phyloP scores from a whole-genome alignment of 2,888 invertebrate species.

The Dusona sp. region DNA sequence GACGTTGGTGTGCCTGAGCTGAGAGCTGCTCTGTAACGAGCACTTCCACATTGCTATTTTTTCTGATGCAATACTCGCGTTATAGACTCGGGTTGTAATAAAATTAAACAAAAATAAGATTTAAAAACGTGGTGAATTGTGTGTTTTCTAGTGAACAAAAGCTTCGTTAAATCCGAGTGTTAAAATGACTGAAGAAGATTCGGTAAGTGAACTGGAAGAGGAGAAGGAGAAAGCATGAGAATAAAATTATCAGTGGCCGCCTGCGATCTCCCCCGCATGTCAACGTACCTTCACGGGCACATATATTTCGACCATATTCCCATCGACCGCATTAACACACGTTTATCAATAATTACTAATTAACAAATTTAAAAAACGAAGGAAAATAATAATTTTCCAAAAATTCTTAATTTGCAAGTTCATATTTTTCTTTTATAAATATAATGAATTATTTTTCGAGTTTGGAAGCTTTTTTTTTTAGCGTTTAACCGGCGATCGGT shows the following conservation, averaged over 20 bases:
- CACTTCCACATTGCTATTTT: constrained; percentile 68
- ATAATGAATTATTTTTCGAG: background rate
- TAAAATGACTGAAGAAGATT: constrained; percentile 86
- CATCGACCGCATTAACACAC: background rate
- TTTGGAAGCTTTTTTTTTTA: background rate
- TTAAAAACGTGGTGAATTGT: constrained; percentile 39
- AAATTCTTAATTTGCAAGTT: background rate
- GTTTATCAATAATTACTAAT: background rate
- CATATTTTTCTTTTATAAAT: background rate
- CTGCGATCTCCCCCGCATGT: constrained; percentile 52
- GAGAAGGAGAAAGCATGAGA: background rate
- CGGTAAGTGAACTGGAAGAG: constrained; percentile 83
- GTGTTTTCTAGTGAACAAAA: constrained; percentile 50
- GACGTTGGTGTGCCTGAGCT: constrained; percentile 29
- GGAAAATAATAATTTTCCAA: background rate
- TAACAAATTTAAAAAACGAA: background rate
- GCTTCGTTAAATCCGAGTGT: constrained; percentile 18
- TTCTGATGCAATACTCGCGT: constrained; percentile 67
- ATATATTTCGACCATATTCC: constrained; percentile 43
- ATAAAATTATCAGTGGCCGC: constrained; percentile 38
- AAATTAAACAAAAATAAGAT: constrained; percentile 46
- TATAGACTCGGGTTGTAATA: constrained; percentile 35
- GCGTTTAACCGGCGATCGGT: background rate
- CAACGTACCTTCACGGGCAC: constrained; percentile 56
- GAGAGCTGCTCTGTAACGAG: constrained; percentile 43